Conservation (phyloP, 2,888 invertebrate species). For the Pyrgus malvae region DNA sequence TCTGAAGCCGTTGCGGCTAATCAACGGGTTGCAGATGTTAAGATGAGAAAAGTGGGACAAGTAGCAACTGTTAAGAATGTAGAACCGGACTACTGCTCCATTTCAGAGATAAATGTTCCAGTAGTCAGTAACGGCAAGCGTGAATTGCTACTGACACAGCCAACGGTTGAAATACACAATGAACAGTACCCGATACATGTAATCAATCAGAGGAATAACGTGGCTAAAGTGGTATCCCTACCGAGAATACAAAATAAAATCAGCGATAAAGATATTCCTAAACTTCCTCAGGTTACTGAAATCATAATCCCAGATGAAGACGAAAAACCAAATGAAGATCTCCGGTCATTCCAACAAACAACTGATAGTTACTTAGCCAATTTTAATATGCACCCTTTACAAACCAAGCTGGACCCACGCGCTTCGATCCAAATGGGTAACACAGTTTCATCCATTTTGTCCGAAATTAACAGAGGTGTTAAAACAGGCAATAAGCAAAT, state of each 20-base stretch:
- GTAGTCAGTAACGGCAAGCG: slow-evolving; percentile 81
- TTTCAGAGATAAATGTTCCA: slow-evolving; percentile 87
- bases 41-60: slow-evolving; percentile 77
- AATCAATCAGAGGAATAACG: slow-evolving; percentile 64
- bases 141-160: slow-evolving; percentile 78
- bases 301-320: slow-evolving; percentile 87
- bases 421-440: slow-evolving; percentile 83
- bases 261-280: slow-evolving; percentile 85
- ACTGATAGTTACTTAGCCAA: slow-evolving; percentile 66
- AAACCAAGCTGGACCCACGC: slow-evolving; percentile 73
- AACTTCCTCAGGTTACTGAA: slow-evolving; percentile 88
- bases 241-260: slow-evolving; percentile 73
- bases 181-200: slow-evolving; percentile 73
- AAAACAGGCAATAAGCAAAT: slow-evolving; percentile 71
- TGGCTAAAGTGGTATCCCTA: slow-evolving; percentile 71
- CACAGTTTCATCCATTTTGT: slow-evolving; percentile 82
- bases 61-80: slow-evolving; percentile 71
- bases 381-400: slow-evolving; percentile 67
- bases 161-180: slow-evolving; percentile 77
- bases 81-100: slow-evolving; percentile 89
- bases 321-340: slow-evolving; percentile 69
- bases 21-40: slow-evolving; percentile 82
- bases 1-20: slow-evolving; percentile 82
- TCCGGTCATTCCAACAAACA: slow-evolving; percentile 59
- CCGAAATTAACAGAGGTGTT: slow-evolving; percentile 80